Evolutionary conservation across 2,113 vertebrate genomes (phyloP), one percentile per base, ranked within the genome.

Genomic region (Petromus typicus): DNA sequence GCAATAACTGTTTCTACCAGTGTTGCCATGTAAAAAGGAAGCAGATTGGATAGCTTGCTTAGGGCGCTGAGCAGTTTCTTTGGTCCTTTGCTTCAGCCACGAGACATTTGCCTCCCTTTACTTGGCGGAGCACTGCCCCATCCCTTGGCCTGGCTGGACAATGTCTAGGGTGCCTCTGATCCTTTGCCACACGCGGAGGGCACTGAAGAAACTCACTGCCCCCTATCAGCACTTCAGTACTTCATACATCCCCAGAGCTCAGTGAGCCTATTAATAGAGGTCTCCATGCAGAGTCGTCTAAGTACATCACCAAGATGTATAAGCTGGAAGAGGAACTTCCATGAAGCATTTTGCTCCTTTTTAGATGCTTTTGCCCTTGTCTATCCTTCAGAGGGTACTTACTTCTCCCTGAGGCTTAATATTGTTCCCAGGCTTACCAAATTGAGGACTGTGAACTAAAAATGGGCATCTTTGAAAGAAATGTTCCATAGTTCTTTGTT

Each of bases 401-500:
- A 57, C n/a, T 54, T 59, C 13, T 63, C 25, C 37, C 34, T n/a
- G 48, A 88, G 34, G 32, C 48, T 84, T 73, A 86, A 61, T 83
- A n/a, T 27, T 90, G 11, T 86, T 30, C 63, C 34, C 20, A 91
- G 57, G 93, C 67, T 67, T 93, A 54, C 64, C 43, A 48, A 34
- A 10, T 89, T 82, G 84, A 84, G 25, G 13, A 37, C 63, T 64
- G 30, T 57, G 83, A 37, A 40, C 83, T 87, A 85, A 93, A 93
- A 86, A 83, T 30, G 43, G n/a, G 30, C 45, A 43, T 54, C 73
- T 94, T 63, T 95, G 43, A 76, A 94, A 90, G 54, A 96, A 87
- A 18, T 34, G 32, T 94, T 86, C 69, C 23, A 17, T 88, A 45
- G 30, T 92, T 88, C 86, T 94, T 95, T 92, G 80, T 96, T 89